phyloP scores from a whole-genome alignment of 2,113 vertebrate genomes.

The Tamias sibiricus region DNA sequence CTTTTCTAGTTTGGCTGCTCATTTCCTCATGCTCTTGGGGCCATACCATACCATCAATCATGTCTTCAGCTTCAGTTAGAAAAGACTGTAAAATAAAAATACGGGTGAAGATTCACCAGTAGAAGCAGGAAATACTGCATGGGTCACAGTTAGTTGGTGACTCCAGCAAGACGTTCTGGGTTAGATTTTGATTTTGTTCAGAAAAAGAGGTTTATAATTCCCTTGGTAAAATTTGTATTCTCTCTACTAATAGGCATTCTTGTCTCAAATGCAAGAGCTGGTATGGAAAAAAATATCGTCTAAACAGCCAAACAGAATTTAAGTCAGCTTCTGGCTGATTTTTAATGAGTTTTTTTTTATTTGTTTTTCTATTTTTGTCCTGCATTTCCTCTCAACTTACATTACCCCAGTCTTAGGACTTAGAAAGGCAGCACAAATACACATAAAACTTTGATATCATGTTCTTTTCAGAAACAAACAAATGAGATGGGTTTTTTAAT shows the following conservation, averaged over 20 bases:
- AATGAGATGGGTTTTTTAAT: not conserved
- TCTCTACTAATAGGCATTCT: not conserved
- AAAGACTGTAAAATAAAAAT: slow-evolving; percentile 11
- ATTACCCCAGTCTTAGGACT: not conserved
- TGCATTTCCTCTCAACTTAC: not conserved
- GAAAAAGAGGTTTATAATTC: not conserved
- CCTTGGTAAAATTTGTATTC: not conserved
- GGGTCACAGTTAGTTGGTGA: not conserved
- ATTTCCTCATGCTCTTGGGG: not conserved
- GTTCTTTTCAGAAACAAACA: slow-evolving; percentile 31
- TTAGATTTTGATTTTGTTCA: slow-evolving; percentile 13
- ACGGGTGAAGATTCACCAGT: not conserved
- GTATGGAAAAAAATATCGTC: not conserved
- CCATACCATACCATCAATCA: not conserved
- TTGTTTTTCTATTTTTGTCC: not conserved
- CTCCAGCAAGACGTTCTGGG: not conserved
- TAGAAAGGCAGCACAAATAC: not conserved
- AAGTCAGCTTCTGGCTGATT: not conserved
- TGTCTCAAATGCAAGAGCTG: not conserved
- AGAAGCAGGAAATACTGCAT: not conserved
- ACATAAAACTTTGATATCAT: not conserved
- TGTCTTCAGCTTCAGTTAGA: slow-evolving; percentile 13
- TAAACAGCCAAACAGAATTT: slow-evolving; percentile 1
- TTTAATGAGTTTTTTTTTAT: not conserved
- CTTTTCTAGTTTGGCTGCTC: not conserved